Base-by-base conservation (phyloP, 2,888 invertebrate genomes). In the Pomacea canaliculata region DNA sequence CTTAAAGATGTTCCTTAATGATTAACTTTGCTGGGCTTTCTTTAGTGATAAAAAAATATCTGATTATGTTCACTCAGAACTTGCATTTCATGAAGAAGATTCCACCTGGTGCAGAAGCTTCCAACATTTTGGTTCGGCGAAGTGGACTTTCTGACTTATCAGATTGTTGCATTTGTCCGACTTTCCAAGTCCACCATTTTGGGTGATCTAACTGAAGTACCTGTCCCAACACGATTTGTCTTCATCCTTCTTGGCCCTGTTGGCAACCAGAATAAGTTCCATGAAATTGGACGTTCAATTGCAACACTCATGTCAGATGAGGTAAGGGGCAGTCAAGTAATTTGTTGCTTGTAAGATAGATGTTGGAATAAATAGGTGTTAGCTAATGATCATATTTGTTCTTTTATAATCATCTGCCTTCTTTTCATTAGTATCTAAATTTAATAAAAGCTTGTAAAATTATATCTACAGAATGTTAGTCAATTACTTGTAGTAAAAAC, bases 61-160 rank as follows among this genome's bases (percentile, higher is more conserved):
- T 56, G 51, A 56, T 56, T 56, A 56, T 56, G 51, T 56, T 56
- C 51, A 19, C 27, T n/a, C 81, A 82, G 75, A 88, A 87, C 74
- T 80, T 84, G 10, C 87, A 87, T 81, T 90, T 90, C 83, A 87
- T 90, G 88, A 90, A 96, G 83, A 99, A 99, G 92, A 97, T 99
- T 90, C 99, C 99, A 23, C 94, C 94, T 0, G 99, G 98, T n/a
- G 96, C 98, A 2, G 99, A 99, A 92, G 98, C 99, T 2, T 97
- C 97, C 79, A 99, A 99, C 90, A 98, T 99, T 84, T 92, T 99
- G 69, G 97, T 99, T 99, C 0, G 99, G 99, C 48, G 99, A 99
- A 92, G 97, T 99, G 8, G 97, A 98, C 90, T 98, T 98, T 90
- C 93, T 99, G 74, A 96, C 96, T 81, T 96, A 97, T 91, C 95